These are phyloP conservation scores for Cheilosia scutellata DNA, from an alignment of 2,888 invertebrate genomes.

Conservation along the genomic window DNA sequence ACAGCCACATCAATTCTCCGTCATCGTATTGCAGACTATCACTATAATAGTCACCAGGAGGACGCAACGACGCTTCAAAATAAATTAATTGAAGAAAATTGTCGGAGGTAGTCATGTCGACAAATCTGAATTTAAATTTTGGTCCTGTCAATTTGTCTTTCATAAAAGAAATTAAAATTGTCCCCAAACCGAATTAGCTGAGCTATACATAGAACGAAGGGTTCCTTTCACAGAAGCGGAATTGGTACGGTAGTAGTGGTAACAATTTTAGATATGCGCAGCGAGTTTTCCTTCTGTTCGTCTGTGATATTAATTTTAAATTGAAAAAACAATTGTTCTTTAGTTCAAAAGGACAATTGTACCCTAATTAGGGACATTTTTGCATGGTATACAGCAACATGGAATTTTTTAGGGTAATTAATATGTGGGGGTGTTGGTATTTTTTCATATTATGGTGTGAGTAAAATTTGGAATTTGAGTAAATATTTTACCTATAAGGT, in stretches of 20 bases:
- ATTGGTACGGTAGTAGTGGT: constrained; percentile 10
- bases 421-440: constrained; percentile 23
- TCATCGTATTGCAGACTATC: not conserved
- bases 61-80: constrained; percentile 49
- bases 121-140: constrained; percentile 69
- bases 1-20: constrained; percentile 17
- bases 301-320: constrained; percentile 34
- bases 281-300: constrained; percentile 9
- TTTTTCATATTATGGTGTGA: not conserved
- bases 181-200: constrained; percentile 42
- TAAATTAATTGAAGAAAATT: constrained; percentile 69
- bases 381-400: constrained; percentile 18
- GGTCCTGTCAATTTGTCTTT: constrained; percentile 57
- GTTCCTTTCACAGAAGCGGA: constrained; percentile 8
- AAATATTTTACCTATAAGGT: too few species aligned
- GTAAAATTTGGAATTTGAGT: too few species aligned
- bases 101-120: constrained; percentile 59
- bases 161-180: constrained; percentile 65
- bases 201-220: not conserved
- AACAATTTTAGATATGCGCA: constrained; percentile 2
- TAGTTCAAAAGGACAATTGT: constrained; percentile 20
- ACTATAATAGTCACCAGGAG: not conserved
- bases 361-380: constrained; percentile 66
- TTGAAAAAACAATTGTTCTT: constrained; percentile 35
- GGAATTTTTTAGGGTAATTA: constrained; percentile 36